A percentile compares a stretch with the other conserved stretches of the same genome.
Conservation (phyloP, 2,797 vertebrate genomes). For the Acanthis flammea region DNA sequence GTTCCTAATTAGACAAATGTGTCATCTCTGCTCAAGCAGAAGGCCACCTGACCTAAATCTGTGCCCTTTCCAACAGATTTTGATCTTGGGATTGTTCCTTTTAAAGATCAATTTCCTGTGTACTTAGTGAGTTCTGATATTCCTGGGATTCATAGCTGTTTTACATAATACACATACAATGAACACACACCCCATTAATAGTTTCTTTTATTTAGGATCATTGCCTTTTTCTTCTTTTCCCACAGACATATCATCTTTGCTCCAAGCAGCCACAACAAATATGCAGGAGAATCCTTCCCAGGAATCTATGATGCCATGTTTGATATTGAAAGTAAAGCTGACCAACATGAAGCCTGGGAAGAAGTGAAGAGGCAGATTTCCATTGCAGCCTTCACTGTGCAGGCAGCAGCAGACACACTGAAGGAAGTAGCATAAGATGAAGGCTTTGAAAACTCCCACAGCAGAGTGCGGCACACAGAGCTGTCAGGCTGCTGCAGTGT, state of each 20-base stretch:
- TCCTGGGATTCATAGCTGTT: background rate
- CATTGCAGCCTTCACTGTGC: slow-evolving; percentile 87
- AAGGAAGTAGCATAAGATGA: slow-evolving; percentile 59
- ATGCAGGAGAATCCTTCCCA: slow-evolving; percentile 92
- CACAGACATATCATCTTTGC: slow-evolving; percentile 91
- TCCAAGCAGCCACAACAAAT: slow-evolving; percentile 96
- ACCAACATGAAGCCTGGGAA: slow-evolving; percentile 81
- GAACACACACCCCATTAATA: fast-evolving
- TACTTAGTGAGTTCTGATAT: background rate
- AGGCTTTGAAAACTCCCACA: background rate
- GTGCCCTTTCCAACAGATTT: background rate
- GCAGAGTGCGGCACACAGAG: background rate
- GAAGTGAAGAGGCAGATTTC: slow-evolving; percentile 92
- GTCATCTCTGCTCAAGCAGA: background rate
- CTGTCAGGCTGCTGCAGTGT: background rate
- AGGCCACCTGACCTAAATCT: background rate
- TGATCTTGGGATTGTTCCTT: background rate
- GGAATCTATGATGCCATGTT: slow-evolving; percentile 94
- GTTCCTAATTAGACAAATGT: background rate
- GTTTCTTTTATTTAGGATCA: background rate
- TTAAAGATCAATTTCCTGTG: background rate
- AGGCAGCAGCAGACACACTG: slow-evolving; percentile 87
- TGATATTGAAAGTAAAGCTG: slow-evolving; percentile 81
- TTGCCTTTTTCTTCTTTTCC: background rate
- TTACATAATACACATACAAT: background rate